Evolutionary conservation across 2,113 vertebrate species (phyloP), one percentile per base, ranked within the genome.

Genomic region (Penelope pileata): DNA sequence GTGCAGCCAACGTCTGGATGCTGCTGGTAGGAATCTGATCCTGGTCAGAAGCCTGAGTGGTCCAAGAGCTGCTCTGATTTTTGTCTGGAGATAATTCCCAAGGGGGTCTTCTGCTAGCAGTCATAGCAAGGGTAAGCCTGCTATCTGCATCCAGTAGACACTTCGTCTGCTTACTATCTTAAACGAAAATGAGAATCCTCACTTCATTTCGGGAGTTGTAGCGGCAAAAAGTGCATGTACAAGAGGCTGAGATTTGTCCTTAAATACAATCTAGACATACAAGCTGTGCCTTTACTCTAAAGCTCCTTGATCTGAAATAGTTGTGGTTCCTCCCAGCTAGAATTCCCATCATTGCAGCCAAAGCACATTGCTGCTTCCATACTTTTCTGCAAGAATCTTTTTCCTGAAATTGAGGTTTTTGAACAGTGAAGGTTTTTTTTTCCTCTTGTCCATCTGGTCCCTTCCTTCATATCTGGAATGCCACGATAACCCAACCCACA

Each of bases 401-500:
- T 89, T 42, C 45, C 66, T 32, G 62, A 94, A 83, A 75, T 59
- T 75, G 34, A 43, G 34, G 45, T 60, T 90, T 68, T 66, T 45
- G 30, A 19, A 63, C 22, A 95, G 67, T 92, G 81, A 93, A 86
- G 42, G 68, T 50, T 77, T 84, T 50, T 79, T 78, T 36, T 32
- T n/a, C 19, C 42, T 69, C 21, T 86, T 95, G 87, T 92, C 90
- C 73, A 91, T 93, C 74, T 75, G 45, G 34, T 90, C 40, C 9
- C 48, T 90, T 94, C 66, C 70, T 83, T 32, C 4, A 45, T 69
- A 94, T 92, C 67, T 88, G 91, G 91, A 93, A 91, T 90, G 91
- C 77, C 73, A 42, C 93, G 91, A 91, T 96, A 95, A 94, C 66
- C 48, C 79, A 86, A 48, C 96, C 88, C 73, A 56, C 64, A 78